A percentile compares a stretch with the other conserved stretches of the same genome.
Conservation (phyloP, 2,797 vertebrate species). For the Fistularia commersonii region DNA sequence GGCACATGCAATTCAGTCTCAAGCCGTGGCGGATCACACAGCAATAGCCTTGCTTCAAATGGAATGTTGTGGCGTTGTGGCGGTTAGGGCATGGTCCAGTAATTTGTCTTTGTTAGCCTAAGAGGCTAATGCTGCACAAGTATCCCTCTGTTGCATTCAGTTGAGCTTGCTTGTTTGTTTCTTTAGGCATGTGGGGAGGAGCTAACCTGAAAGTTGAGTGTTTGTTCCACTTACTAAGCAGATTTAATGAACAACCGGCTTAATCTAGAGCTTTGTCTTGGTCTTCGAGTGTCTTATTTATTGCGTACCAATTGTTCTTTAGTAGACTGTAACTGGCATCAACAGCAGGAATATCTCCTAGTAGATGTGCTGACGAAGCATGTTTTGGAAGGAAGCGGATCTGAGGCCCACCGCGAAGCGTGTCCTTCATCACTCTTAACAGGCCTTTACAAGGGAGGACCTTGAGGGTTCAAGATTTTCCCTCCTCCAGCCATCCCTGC, state of each 20-base stretch:
- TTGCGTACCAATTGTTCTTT: slow-evolving; percentile 25
- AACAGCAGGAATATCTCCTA: neutral
- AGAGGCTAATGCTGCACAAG: slow-evolving; percentile 64
- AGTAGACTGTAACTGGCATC: slow-evolving; percentile 3
- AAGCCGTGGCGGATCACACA: slow-evolving; percentile 54
- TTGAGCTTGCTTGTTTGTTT: slow-evolving; percentile 56
- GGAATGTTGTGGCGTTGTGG: slow-evolving; percentile 20
- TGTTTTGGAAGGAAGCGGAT: slow-evolving; percentile 24
- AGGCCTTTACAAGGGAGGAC: slow-evolving; percentile 47
- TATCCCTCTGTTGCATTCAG: slow-evolving; percentile 53
- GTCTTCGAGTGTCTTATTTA: slow-evolving; percentile 36
- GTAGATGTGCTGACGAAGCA: slow-evolving; percentile 20
- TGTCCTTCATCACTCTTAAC: slow-evolving; percentile 38
- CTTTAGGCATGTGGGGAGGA: slow-evolving; percentile 38
- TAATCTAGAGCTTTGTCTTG: slow-evolving; percentile 56
- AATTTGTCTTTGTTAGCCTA: slow-evolving; percentile 58
- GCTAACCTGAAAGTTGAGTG: slow-evolving; percentile 41
- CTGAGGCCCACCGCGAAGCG: slow-evolving; percentile 15
- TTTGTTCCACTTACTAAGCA: slow-evolving; percentile 68
- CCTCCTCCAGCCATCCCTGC: slow-evolving; percentile 48
- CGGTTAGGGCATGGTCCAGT: slow-evolving; percentile 30
- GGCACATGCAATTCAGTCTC: slow-evolving; percentile 72
- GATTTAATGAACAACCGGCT: slow-evolving; percentile 67
- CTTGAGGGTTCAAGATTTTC: slow-evolving; percentile 65
- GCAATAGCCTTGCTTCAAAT: slow-evolving; percentile 34